A percentile compares a stretch with the other conserved stretches of the same genome.
Evolutionary conservation across 2,888 invertebrate species (phyloP).

Genomic region (Phengaris alcon): DNA sequence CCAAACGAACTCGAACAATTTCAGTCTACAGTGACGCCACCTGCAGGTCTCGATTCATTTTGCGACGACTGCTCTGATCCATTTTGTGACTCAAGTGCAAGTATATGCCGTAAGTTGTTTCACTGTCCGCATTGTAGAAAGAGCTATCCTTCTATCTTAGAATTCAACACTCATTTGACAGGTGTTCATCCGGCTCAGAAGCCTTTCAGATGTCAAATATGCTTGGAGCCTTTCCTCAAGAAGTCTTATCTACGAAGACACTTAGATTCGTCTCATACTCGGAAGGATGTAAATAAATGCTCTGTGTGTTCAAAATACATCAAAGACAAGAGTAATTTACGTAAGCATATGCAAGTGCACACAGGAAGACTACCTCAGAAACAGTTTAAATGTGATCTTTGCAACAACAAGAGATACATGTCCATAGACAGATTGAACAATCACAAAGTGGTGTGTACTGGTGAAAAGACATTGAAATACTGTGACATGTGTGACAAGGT

Average conservation of each 20-base stretch:
- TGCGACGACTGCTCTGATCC: slow-evolving; percentile 78
- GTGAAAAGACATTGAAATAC: slow-evolving; percentile 73
- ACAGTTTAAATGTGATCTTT: slow-evolving; percentile 77
- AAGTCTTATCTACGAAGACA: slow-evolving; percentile 75
- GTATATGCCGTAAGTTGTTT: slow-evolving; percentile 71
- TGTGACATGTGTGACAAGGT: slow-evolving; percentile 79
- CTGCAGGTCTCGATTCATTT: slow-evolving; percentile 68
- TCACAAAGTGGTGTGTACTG: slow-evolving; percentile 76
- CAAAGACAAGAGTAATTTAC: slow-evolving; percentile 76
- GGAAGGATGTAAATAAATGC: slow-evolving; percentile 78
- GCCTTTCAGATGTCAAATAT: slow-evolving; percentile 77
- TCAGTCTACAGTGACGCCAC: slow-evolving; percentile 62
- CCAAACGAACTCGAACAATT: slow-evolving; percentile 64
- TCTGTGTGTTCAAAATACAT: slow-evolving; percentile 78
- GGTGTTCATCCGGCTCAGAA: slow-evolving; percentile 77
- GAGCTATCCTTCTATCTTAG: slow-evolving; percentile 75
- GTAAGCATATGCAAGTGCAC: slow-evolving; percentile 79
- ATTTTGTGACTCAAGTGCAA: slow-evolving; percentile 72
- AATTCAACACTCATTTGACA: slow-evolving; percentile 75
- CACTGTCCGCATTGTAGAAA: slow-evolving; percentile 78
- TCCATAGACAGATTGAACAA: slow-evolving; percentile 75
- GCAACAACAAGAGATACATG: slow-evolving; percentile 77
- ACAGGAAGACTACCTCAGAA: slow-evolving; percentile 76
- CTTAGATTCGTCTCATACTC: slow-evolving; percentile 72
- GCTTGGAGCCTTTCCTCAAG: slow-evolving; percentile 75